A percentile compares a stretch with the other conserved stretches of the same genome.
Evolutionary conservation across 2,888 invertebrate genomes (phyloP).

Genomic region (Zootermopsis nevadensis): DNA sequence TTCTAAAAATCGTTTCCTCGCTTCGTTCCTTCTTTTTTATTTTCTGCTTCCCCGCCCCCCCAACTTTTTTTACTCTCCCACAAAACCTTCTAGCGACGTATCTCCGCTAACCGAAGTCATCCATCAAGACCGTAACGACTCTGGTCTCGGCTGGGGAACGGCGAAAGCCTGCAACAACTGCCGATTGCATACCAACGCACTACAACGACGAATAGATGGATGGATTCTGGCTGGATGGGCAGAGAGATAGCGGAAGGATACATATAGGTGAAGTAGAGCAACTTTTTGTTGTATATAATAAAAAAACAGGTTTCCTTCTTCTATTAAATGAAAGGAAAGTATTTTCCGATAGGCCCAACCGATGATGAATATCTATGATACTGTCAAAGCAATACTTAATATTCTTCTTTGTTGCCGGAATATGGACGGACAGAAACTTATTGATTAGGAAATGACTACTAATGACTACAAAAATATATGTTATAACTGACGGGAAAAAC

Average conservation of each 20-base stretch:
- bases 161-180: conserved; percentile 7
- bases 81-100: conserved; percentile 33
- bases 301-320: neutral
- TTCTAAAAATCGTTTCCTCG: conserved; percentile 46
- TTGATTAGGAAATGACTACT: neutral
- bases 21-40: conserved; percentile 23
- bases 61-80: conserved; percentile 19
- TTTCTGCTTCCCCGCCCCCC: neutral
- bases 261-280: conserved; percentile 11
- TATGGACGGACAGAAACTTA: neutral
- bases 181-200: conserved; percentile 30
- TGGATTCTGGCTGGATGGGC: conserved; percentile 42
- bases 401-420: conserved; percentile 11
- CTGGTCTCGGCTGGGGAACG: neutral
- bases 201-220: conserved; percentile 39
- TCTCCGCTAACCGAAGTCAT: conserved; percentile 32
- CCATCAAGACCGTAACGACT: conserved; percentile 46
- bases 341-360: neutral
- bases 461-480: neutral
- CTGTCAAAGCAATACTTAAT: conserved; percentile 8
- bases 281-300: conserved; percentile 25
- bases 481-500: no score
- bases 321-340: neutral
- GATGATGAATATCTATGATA: conserved; percentile 6
- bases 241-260: neutral